These are phyloP conservation scores for Molanna angustata DNA, from an alignment of 2,888 invertebrate genomes.

Conservation along the genomic window DNA sequence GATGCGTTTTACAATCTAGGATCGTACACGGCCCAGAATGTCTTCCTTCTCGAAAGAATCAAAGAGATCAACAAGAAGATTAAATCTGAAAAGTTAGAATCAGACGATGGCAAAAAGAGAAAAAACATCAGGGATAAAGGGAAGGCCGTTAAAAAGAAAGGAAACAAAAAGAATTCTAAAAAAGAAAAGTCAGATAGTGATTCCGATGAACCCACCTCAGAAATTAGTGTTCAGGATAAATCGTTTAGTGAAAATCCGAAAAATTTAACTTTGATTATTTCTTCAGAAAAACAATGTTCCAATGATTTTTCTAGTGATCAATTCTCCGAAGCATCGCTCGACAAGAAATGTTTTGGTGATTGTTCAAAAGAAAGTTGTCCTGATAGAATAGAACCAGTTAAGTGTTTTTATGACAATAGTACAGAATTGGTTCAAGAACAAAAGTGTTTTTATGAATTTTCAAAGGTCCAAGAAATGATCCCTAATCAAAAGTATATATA, in stretches of 20 bases:
- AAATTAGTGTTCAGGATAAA: too few relatives aligned
- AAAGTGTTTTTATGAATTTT: neutral
- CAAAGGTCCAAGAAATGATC: neutral
- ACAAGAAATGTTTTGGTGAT: neutral
- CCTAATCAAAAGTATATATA: neutral
- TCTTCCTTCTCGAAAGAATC: slow-evolving; percentile 12
- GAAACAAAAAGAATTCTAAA: slow-evolving; percentile 3
- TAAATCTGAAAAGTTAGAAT: neutral
- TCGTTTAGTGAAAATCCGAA: too few relatives aligned
- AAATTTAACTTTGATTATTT: too few relatives aligned
- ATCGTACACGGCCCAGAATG: slow-evolving; percentile 17
- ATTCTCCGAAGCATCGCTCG: neutral
- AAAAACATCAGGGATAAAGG: neutral
- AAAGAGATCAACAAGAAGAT: slow-evolving; percentile 15
- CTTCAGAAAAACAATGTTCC: too few relatives aligned
- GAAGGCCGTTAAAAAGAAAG: neutral
- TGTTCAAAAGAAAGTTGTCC: neutral
- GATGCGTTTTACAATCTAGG: slow-evolving; percentile 14
- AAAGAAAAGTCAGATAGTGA: too few relatives aligned
- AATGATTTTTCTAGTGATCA: too few relatives aligned
- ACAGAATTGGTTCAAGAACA: neutral
- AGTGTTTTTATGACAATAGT: neutral
- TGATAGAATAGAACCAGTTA: neutral
- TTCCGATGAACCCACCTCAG: too few relatives aligned
- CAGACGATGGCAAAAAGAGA: too few relatives aligned